Evolutionary conservation across 2,113 vertebrate species (phyloP).

Genomic region (Boleophthalmus pectinirostris): DNA sequence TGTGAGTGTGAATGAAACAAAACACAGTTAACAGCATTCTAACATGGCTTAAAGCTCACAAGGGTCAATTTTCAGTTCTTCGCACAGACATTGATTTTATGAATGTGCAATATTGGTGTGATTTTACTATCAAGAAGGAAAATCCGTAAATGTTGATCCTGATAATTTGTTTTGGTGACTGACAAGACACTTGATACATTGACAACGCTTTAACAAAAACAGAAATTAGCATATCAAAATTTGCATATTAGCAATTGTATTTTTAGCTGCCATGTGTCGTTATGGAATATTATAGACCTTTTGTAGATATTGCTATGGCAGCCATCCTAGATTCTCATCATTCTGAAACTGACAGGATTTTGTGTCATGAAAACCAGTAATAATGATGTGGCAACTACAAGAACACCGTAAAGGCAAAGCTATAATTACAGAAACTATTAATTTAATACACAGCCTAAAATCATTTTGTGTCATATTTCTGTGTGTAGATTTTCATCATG

Average conservation of each 20-base stretch:
- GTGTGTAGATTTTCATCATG: slow-evolving; percentile 23
- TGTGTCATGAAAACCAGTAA: not conserved
- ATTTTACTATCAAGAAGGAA: not conserved
- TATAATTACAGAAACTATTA: not conserved
- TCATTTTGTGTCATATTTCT: slow-evolving; percentile 5
- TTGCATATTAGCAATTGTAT: not conserved
- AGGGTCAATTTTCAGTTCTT: no score
- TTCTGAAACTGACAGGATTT: no score
- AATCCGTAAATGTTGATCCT: not conserved
- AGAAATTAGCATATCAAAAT: not conserved
- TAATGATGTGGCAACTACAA: not conserved
- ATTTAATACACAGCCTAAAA: not conserved
- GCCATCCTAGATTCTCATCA: no score
- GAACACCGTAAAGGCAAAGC: not conserved
- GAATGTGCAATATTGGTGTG: no score
- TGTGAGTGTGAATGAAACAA: no score
- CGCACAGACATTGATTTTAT: no score
- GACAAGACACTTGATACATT: not conserved
- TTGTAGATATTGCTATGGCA: not conserved
- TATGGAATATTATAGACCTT: not conserved
- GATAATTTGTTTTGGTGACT: not conserved
- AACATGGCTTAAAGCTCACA: no score
- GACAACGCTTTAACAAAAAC: not conserved
- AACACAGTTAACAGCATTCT: no score
- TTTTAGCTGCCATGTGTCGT: not conserved